Evolutionary conservation across 2,113 vertebrate genomes (phyloP).

Genomic region (Cochlearius cochlearius): DNA sequence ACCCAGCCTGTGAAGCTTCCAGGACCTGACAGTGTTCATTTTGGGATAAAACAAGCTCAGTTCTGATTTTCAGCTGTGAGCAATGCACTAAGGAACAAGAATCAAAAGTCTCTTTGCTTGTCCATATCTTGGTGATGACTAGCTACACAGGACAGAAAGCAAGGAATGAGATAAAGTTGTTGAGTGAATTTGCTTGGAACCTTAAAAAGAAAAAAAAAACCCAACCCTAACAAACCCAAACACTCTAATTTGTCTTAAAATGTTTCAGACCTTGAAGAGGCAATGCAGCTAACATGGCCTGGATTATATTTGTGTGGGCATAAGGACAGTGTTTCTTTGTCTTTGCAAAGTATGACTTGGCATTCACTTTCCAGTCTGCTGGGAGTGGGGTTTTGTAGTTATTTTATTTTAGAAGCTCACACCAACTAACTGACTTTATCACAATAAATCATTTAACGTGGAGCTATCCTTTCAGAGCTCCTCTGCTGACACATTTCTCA

Average conservation of each 20-base stretch:
- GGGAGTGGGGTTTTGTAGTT: background rate
- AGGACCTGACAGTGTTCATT: background rate
- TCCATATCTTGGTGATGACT: background rate
- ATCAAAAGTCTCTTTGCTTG: background rate
- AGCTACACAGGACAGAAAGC: background rate
- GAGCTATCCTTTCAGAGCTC: background rate
- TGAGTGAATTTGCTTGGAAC: background rate
- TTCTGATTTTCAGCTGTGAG: background rate
- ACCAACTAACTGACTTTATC: background rate
- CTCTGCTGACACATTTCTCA: background rate
- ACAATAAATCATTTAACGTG: background rate
- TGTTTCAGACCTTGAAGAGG: background rate
- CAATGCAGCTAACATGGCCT: background rate
- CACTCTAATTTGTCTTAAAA: background rate
- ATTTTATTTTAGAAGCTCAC: slow-evolving; percentile 1
- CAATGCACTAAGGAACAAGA: background rate
- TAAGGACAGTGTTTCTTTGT: background rate
- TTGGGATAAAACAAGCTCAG: background rate
- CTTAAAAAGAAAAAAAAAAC: background rate
- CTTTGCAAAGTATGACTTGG: background rate
- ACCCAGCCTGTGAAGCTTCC: background rate
- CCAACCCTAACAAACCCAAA: background rate
- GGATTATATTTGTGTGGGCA: background rate
- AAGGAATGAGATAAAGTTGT: background rate
- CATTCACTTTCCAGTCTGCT: background rate